Evolutionary conservation across 2,888 invertebrate species (phyloP).

Genomic region (Mystacides longicornis): DNA sequence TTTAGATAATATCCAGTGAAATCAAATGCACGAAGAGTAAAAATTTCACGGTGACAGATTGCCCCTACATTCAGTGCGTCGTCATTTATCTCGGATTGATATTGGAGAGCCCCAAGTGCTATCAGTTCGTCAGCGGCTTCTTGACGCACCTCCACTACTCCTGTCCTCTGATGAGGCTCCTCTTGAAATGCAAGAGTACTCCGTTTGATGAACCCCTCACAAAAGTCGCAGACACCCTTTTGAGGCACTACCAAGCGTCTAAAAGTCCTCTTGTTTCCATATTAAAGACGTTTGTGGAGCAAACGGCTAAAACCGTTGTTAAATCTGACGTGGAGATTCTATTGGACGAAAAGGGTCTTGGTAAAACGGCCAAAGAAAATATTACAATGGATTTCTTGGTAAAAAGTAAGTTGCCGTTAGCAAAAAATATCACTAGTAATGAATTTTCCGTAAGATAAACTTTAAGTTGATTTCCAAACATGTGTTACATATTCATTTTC

Average conservation of each 20-base stretch:
- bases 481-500: no score
- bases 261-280: conserved; percentile 34
- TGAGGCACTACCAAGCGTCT: conserved; percentile 33
- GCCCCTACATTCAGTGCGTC: conserved; percentile 30
- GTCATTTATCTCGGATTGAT: conserved; percentile 23
- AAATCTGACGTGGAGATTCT: conserved; percentile 14
- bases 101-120: conserved; percentile 20
- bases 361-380: neutral
- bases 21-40: conserved; percentile 22
- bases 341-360: conserved; percentile 13
- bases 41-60: conserved; percentile 21
- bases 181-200: conserved; percentile 28
- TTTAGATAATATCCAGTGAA: conserved; percentile 23
- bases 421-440: neutral
- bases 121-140: conserved; percentile 27
- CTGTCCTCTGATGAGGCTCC: conserved; percentile 36
- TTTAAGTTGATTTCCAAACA: no score
- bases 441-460: no score
- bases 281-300: conserved; percentile 30
- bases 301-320: conserved; percentile 18
- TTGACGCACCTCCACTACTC: conserved; percentile 32
- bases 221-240: conserved; percentile 35
- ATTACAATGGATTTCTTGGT: conserved; percentile 21
- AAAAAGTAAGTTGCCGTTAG: conserved; percentile 15
- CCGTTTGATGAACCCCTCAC: conserved; percentile 23